Conservation (phyloP, 2,797 vertebrate species). For the Enteromius fasciolatus region DNA sequence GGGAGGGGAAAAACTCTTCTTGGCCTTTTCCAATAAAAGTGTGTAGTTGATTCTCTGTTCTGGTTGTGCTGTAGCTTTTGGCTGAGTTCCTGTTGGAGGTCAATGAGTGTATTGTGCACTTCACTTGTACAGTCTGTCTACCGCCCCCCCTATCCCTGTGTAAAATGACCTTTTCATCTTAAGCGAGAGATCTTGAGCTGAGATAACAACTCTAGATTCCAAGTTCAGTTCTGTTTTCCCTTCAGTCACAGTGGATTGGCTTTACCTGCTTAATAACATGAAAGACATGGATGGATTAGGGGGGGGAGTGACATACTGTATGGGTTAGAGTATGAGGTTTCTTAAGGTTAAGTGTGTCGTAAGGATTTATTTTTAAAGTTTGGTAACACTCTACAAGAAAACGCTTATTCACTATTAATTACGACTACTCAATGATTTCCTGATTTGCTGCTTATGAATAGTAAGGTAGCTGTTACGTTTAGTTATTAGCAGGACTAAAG, state of each 20-base stretch:
- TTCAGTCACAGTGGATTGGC: background rate
- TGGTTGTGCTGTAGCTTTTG: slow-evolving; percentile 60
- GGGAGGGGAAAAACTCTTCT: slow-evolving; percentile 20
- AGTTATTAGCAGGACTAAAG: no score
- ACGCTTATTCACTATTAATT: no score
- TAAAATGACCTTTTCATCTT: slow-evolving; percentile 70
- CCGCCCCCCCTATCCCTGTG: slow-evolving; percentile 50
- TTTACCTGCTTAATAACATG: slow-evolving; percentile 2
- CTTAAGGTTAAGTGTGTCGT: background rate
- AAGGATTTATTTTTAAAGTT: background rate
- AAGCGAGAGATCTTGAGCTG: slow-evolving; percentile 57
- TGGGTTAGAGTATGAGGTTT: background rate
- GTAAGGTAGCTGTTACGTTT: no score
- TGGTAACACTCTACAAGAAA: no score
- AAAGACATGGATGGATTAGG: background rate
- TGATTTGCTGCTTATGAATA: no score
- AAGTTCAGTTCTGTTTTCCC: slow-evolving; percentile 39
- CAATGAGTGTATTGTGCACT: slow-evolving; percentile 71
- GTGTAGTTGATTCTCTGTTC: slow-evolving; percentile 34
- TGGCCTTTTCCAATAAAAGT: slow-evolving; percentile 58
- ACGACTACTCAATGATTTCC: no score
- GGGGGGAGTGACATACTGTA: no score
- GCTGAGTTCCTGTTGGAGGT: slow-evolving; percentile 70
- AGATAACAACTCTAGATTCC: slow-evolving; percentile 51
- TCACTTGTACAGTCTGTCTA: slow-evolving; percentile 54